Percentiles rank a stretch among this genome's conserved stretches.
These are phyloP conservation scores for Drusus annulatus DNA, from an alignment of 1,140 invertebrate species.

Conservation along the genomic window DNA sequence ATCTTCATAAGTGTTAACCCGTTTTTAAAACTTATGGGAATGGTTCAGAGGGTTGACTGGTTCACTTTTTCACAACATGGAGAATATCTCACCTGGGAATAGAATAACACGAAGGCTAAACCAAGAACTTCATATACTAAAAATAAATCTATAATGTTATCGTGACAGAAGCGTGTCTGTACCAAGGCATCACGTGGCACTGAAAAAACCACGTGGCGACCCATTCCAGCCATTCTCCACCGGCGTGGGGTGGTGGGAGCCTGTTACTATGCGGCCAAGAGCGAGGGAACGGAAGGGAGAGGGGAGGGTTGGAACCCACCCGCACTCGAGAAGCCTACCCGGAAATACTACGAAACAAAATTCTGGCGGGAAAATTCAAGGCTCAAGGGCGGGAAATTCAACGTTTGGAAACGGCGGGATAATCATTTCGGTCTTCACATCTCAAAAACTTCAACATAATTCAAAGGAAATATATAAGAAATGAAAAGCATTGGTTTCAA, in stretches of 20 bases:
- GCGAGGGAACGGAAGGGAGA: neutral
- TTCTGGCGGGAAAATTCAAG: constrained; percentile 15
- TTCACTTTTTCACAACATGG: neutral
- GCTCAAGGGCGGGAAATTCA: neutral
- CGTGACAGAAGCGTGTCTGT: constrained; percentile 8
- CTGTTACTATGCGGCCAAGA: too few relatives aligned
- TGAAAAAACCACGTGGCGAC: neutral
- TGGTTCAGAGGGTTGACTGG: neutral
- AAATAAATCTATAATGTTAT: constrained; percentile 21
- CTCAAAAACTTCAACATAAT: neutral
- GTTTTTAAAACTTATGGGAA: neutral
- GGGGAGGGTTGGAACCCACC: neutral
- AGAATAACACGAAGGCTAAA: neutral
- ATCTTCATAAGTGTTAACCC: neutral
- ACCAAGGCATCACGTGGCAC: neutral
- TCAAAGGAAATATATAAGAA: neutral
- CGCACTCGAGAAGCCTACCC: neutral
- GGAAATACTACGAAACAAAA: constrained; percentile 30
- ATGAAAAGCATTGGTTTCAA: neutral
- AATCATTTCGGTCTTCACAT: neutral
- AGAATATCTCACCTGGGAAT: neutral
- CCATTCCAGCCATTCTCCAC: too few relatives aligned
- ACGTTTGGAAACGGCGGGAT: neutral
- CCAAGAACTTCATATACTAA: constrained; percentile 8
- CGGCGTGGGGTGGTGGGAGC: too few relatives aligned